Conservation (phyloP, 2,797 vertebrate species). For the Poeciliopsis paucimaculata region DNA sequence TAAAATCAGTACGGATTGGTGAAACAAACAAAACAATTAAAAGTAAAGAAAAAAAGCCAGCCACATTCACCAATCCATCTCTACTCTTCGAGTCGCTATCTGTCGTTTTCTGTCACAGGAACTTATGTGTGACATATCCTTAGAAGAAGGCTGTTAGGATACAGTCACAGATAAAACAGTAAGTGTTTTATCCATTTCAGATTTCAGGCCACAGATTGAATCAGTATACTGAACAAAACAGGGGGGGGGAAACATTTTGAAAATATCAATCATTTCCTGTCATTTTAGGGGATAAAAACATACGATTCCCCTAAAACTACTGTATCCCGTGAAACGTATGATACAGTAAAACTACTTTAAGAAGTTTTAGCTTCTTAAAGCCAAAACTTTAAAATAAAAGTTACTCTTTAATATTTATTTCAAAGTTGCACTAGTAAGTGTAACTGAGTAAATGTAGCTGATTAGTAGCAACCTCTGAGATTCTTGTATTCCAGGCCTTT, state of each 20-base stretch:
- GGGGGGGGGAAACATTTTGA: too few relatives aligned
- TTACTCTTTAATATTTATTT: not conserved
- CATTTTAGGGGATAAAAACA: not conserved
- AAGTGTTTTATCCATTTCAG: too few relatives aligned
- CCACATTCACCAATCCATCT: not conserved
- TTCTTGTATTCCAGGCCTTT: not conserved
- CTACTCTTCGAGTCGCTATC: not conserved
- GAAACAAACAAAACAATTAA: too few relatives aligned
- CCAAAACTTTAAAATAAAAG: too few relatives aligned
- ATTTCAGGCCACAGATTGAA: too few relatives aligned
- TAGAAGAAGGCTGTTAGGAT: too few relatives aligned
- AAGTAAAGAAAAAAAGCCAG: too few relatives aligned
- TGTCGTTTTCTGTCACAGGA: not conserved
- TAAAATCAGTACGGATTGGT: not conserved
- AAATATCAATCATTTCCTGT: not conserved
- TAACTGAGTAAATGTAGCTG: not conserved
- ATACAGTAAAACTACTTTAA: not conserved
- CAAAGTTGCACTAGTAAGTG: too few relatives aligned
- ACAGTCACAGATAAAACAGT: too few relatives aligned
- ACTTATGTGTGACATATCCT: too few relatives aligned
- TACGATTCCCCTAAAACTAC: too few relatives aligned
- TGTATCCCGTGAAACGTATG: not conserved
- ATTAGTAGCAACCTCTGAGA: not conserved
- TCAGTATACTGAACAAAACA: too few relatives aligned
- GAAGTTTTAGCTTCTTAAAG: not conserved